Base-by-base conservation (phyloP, 2,888 invertebrate genomes). In the Caenorhabditis sinica region DNA sequence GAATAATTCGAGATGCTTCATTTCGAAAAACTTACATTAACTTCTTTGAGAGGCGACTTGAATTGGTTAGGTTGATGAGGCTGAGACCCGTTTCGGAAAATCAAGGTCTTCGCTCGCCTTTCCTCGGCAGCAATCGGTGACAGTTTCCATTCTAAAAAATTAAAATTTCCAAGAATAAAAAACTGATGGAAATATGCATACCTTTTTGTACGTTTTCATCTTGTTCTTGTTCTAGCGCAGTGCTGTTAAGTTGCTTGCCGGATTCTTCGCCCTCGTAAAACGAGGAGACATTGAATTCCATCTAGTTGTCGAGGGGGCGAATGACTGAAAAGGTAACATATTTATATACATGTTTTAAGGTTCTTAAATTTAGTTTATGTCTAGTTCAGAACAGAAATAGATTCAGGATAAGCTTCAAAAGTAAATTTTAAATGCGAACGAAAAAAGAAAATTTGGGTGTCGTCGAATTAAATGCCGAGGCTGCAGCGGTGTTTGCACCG, bases 261-360 rank as follows among this genome's bases (percentile, higher is more conserved):
- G 72, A 20, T 28, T 84, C 84, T 51, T 84, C 84, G 17, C 36
- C 36, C 0, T 84, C 84, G 53, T 51, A 83, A 56, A 83, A 83
- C 60, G 83, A 83, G 28, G 79, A 83, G 33, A 69, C 73, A 33
- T 83, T 83, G 43, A 83, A 73, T 79, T 83, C 83, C 83, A 82
- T 82, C 40, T 75, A 66, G 36, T 51, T 49, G 15, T 45, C 49
- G 49, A 1, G 11, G 20, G n/a, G 17, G n/a, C 30, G 33, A 51
- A 63, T 73, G 36, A 17, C 63, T 73, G 63, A 28, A 58, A 71
- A 36, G n/a, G n/a, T n/a, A n/a, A n/a, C n/a, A n/a, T n/a, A n/a
- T n/a, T n/a, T n/a, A n/a, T n/a, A n/a, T n/a, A n/a, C n/a, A n/a
- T n/a, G n/a, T n/a, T n/a, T n/a, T n/a, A n/a, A n/a, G n/a, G n/a